These are phyloP conservation scores for Entomobrya multifasciata DNA, from an alignment of 2,888 invertebrate genomes.

Conservation along the genomic window DNA sequence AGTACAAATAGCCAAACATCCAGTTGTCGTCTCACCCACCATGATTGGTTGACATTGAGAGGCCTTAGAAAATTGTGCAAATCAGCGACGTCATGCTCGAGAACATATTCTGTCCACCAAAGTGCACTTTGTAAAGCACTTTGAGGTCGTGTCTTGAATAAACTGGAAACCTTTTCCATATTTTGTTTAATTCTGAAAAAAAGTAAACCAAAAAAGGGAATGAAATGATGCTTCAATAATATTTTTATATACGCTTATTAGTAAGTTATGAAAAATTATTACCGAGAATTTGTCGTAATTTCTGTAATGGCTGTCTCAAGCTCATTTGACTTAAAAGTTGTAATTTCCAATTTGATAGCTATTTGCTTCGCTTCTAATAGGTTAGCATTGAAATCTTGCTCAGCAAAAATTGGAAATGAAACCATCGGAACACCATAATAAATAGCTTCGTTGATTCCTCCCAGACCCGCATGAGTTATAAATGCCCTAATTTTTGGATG, in stretches of 20 bases:
- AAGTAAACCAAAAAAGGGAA: too few relatives aligned
- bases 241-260: neutral
- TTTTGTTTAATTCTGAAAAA: slow-evolving; percentile 60
- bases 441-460: slow-evolving; percentile 74
- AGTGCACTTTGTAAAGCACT: slow-evolving; percentile 58
- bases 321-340: slow-evolving; percentile 50
- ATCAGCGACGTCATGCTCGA: slow-evolving; percentile 18
- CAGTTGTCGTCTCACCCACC: slow-evolving; percentile 61
- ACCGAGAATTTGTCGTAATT: slow-evolving; percentile 55
- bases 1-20: slow-evolving; percentile 57
- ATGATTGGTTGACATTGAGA: slow-evolving; percentile 23
- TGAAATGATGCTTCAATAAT: too few relatives aligned
- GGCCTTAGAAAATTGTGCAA: slow-evolving; percentile 27
- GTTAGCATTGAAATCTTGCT: slow-evolving; percentile 76
- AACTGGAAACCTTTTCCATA: slow-evolving; percentile 38
- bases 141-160: slow-evolving; percentile 57
- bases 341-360: slow-evolving; percentile 74
- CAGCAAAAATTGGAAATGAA: slow-evolving; percentile 73
- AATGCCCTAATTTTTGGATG: slow-evolving; percentile 76
- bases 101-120: slow-evolving; percentile 63
- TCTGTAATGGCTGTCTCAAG: slow-evolving; percentile 69
- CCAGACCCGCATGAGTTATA: slow-evolving; percentile 76
- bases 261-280: neutral
- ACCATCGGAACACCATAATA: slow-evolving; percentile 71
- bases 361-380: slow-evolving; percentile 41